Base-by-base conservation (phyloP, 2,888 invertebrate species). In the Eupithecia insigniata region DNA sequence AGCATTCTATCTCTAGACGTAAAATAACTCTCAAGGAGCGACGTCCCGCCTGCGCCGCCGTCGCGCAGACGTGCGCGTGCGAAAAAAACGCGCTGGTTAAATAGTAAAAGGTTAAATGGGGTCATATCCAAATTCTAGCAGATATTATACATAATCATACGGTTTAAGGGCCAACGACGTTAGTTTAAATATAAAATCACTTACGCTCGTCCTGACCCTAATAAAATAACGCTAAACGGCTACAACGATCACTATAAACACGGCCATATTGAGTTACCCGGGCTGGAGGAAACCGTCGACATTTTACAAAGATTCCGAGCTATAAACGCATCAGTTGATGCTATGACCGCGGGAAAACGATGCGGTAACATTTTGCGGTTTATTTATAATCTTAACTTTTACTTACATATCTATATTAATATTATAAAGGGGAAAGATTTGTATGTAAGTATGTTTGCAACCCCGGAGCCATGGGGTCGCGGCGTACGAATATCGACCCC, bases 321-420 rank as follows among this genome's bases (percentile, higher is more conserved):
- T 85, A 16, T 30, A 84, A 85, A 82, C 76, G 34, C 71, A 79
- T 85, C 83, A 81, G 73, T 30, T 80, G 78, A 73, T 70, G 76
- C 76, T 30, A 30, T 69, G 58, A 76, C 74, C 77, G 72, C 36
- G 60, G 67, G 39, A 43, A 64, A 60, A 36, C 55, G 67, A 46
- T 34, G 67, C 69, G 60, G 39, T 81, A 80, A 78, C 61, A 80
- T 80, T 69, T 69, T 58, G 58, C 22, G 22, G 26, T 55, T 26
- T 55, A 26, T 55, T 58, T 58, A 46, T 22, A 46, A 46, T 22
- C 1, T 22, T 46, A 10, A 46, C 46, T 46, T 10, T 34, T 10
- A 34, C 34, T 34, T 34, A 10, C 10, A 34, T 6, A 7, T 34
- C 7, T 34, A 5, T 7, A 6, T 6, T 34, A 7, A 34, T 34